Evolutionary conservation across 2,113 vertebrate genomes (phyloP).

Genomic region (Promerops cafer): DNA sequence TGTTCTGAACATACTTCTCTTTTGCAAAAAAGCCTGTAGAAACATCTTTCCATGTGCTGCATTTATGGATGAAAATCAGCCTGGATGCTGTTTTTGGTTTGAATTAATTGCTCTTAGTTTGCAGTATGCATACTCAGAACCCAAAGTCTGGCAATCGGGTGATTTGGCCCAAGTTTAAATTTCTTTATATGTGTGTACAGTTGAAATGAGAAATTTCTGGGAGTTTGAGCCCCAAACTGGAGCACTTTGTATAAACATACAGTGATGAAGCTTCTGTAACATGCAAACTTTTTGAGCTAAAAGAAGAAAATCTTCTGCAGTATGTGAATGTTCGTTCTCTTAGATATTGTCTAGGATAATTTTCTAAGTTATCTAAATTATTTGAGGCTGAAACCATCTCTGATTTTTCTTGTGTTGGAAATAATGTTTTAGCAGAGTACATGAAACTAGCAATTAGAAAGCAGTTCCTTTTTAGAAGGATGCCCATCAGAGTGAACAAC

Average conservation of each 20-base stretch:
- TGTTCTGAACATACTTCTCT: not conserved
- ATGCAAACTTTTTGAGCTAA: not conserved
- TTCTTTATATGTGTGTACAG: not conserved
- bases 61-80: not conserved
- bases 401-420: not conserved
- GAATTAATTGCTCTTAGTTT: not conserved
- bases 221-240: not conserved
- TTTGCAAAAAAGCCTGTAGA: not conserved
- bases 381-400: not conserved
- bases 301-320: not conserved
- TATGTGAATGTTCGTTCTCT: not conserved
- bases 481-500: not conserved
- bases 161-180: not conserved
- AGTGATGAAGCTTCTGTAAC: not conserved
- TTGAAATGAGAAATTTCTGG: not conserved
- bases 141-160: not conserved
- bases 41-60: not conserved
- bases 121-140: not conserved
- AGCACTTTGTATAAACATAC: not conserved
- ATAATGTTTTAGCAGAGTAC: not conserved
- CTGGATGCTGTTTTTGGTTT: not conserved
- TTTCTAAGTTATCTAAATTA: not conserved
- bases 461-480: not conserved
- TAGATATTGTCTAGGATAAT: not conserved
- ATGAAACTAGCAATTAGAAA: not conserved